phyloP scores from a whole-genome alignment of 2,888 invertebrate genomes.

The Zaprionus bogoriensis region DNA sequence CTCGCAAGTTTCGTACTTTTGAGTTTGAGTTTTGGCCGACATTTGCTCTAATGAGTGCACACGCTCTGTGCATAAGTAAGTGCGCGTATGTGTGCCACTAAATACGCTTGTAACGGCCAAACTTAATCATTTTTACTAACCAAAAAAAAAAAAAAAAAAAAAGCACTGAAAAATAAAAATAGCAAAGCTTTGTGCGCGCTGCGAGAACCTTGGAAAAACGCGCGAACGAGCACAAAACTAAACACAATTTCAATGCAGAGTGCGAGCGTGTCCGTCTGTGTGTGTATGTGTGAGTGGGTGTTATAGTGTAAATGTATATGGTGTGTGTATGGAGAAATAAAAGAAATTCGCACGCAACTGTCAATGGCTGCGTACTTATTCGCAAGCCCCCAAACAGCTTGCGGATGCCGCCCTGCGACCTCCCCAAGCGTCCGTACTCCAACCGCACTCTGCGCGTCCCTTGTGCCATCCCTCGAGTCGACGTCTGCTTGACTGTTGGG shows the following conservation, averaged over 20 bases:
- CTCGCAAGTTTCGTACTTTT: conserved; percentile 45
- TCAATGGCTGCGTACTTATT: conserved; percentile 68
- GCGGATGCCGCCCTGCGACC: conserved; percentile 5
- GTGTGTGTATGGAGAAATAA: conserved; percentile 48
- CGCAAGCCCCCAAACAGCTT: conserved; percentile 51
- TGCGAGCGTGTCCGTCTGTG: conserved; percentile 3
- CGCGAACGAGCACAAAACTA: conserved; percentile 26
- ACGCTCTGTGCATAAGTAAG: conserved; percentile 27
- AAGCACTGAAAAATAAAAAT: neutral
- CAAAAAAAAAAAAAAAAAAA: conserved; percentile 11
- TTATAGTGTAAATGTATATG: conserved; percentile 23
- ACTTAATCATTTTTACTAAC: conserved; percentile 32
- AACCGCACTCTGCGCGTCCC: neutral
- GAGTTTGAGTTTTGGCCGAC: conserved; percentile 56
- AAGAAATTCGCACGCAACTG: conserved; percentile 75
- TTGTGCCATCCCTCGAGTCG: conserved; percentile 35
- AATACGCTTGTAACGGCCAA: conserved; percentile 18
- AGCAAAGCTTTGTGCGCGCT: neutral
- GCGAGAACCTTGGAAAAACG: conserved; percentile 13
- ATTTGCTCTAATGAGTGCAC: conserved; percentile 72
- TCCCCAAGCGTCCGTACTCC: neutral
- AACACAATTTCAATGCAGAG: conserved; percentile 57
- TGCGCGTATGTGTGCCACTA: conserved; percentile 4
- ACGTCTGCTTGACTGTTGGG: conserved; percentile 69
- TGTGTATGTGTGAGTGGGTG: conserved; percentile 19